Percentiles rank a stretch among this genome's conserved stretches.
phyloP scores from a whole-genome alignment of 2,888 invertebrate genomes.

The Sceliomorpha sp. region DNA sequence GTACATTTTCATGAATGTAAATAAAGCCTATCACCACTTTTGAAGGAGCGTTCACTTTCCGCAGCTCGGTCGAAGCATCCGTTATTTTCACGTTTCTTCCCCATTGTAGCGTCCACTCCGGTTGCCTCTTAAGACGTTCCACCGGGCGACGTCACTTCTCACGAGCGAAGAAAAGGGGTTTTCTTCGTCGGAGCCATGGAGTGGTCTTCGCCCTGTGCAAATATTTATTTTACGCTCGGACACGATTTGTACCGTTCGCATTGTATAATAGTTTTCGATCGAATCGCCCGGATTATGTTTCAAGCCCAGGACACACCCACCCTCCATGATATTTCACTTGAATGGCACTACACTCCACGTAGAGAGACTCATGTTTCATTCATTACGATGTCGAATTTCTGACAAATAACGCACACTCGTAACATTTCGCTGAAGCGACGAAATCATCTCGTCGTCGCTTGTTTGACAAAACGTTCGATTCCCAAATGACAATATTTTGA shows the following conservation, averaged over 20 bases:
- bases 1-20: no score
- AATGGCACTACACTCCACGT: slow-evolving; percentile 19
- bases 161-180: slow-evolving; percentile 14
- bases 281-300: slow-evolving; percentile 23
- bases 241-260: slow-evolving; percentile 22
- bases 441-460: neutral
- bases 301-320: neutral
- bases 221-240: slow-evolving; percentile 48
- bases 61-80: neutral
- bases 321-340: slow-evolving; percentile 17
- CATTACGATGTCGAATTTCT: slow-evolving; percentile 19
- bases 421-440: neutral
- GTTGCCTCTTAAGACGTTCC: neutral
- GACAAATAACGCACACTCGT: slow-evolving; percentile 9
- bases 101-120: slow-evolving; percentile 22
- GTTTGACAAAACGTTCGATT: no score
- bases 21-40: no score
- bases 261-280: slow-evolving; percentile 38
- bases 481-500: no score
- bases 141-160: slow-evolving; percentile 16
- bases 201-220: slow-evolving; percentile 22
- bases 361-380: slow-evolving; percentile 34
- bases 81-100: slow-evolving; percentile 2
- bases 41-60: no score
- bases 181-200: slow-evolving; percentile 12